phyloP scores from a whole-genome alignment of 2,797 vertebrate species.

The Megaceryle alcyon region DNA sequence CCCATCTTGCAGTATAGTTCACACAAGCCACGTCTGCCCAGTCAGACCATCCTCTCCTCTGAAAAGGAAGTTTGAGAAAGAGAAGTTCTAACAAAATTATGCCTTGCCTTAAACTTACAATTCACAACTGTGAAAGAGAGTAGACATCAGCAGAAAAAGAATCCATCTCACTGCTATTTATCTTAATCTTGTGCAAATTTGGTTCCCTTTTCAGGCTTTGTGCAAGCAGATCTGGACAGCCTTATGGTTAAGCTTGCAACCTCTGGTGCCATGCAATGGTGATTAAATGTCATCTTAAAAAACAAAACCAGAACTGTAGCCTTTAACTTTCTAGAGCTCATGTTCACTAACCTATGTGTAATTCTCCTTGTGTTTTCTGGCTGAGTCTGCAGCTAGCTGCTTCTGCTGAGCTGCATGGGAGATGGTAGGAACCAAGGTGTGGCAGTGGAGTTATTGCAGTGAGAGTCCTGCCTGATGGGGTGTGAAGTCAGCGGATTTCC shows the following conservation, averaged over 20 bases:
- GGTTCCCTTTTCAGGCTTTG: neutral
- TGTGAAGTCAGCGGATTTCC: constrained; percentile 18
- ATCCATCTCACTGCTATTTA: neutral
- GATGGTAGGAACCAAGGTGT: neutral
- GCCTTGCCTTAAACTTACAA: neutral
- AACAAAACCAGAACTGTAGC: neutral
- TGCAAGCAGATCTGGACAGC: neutral
- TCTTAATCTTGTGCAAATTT: neutral
- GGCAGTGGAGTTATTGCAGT: neutral
- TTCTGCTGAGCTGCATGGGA: neutral
- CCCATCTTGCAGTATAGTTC: neutral
- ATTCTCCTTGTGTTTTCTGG: too few relatives aligned
- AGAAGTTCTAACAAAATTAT: neutral
- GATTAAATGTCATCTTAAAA: neutral
- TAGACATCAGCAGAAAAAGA: neutral
- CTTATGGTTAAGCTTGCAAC: neutral
- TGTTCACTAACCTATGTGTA: neutral
- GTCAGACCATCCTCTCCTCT: neutral
- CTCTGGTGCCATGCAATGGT: neutral
- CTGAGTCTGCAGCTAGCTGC: neutral
- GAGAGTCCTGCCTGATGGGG: neutral
- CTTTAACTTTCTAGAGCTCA: neutral
- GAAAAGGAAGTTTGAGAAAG: neutral
- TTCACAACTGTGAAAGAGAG: neutral
- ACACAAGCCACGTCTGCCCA: neutral